Percentiles rank a stretch among this genome's conserved stretches.
phyloP scores from a whole-genome alignment of 2,797 vertebrate genomes.

The Alectoris magna region DNA sequence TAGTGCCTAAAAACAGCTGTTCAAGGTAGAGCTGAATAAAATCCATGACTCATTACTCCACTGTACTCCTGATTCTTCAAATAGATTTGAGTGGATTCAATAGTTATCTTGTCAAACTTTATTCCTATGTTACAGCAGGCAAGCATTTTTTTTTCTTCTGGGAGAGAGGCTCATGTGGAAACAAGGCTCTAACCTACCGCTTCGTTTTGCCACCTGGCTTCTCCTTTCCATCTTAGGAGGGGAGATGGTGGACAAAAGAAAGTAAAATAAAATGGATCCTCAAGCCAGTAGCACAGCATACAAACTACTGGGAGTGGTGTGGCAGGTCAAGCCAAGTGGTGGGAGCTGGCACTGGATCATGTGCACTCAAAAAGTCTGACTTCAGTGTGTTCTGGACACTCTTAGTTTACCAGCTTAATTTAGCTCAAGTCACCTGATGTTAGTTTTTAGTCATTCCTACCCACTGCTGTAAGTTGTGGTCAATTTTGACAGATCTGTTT shows the following conservation, averaged over 20 bases:
- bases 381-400: neutral
- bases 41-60: neutral
- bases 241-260: neutral
- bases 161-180: neutral
- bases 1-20: neutral
- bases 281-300: neutral
- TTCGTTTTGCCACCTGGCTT: neutral
- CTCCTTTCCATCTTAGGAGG: neutral
- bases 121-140: neutral
- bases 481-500: neutral
- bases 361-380: neutral
- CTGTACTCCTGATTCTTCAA: neutral
- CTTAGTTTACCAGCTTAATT: neutral
- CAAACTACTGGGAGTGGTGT: neutral
- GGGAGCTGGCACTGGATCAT: neutral
- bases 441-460: neutral
- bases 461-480: neutral
- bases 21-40: neutral
- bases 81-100: neutral
- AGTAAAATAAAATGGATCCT: neutral
- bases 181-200: neutral
- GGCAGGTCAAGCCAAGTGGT: neutral
- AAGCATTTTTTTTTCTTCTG: neutral
- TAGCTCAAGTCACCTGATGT: neutral
- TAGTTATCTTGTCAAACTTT: neutral